Conservation (phyloP, 2,888 invertebrate species). For the Polydrusus cervinus region DNA sequence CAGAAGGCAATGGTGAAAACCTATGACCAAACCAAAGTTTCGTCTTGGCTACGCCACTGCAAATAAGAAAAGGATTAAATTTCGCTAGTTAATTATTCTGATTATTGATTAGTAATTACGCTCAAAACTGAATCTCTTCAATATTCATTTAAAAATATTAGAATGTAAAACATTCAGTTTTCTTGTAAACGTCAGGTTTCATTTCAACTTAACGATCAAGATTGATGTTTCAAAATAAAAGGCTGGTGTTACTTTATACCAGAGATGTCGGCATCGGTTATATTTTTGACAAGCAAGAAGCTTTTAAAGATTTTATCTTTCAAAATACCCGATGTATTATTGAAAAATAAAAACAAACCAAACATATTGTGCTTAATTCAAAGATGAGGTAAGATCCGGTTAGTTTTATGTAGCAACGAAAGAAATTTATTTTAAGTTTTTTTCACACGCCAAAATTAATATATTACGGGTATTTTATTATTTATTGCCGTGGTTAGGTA, state of each 20-base stretch:
- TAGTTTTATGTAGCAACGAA: too few species aligned
- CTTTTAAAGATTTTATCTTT: slow-evolving; percentile 26
- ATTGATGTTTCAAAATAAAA: slow-evolving; percentile 31
- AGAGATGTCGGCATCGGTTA: slow-evolving; percentile 17
- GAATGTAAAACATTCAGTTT: slow-evolving; percentile 9
- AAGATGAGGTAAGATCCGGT: not conserved
- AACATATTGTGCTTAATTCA: not conserved
- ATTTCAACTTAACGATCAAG: not conserved
- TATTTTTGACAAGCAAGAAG: slow-evolving; percentile 33
- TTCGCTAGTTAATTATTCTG: too few species aligned
- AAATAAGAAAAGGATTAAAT: too few species aligned
- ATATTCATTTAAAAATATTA: not conserved
- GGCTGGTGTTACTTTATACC: slow-evolving; percentile 18
- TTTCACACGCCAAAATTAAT: too few species aligned
- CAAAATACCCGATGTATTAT: slow-evolving; percentile 25
- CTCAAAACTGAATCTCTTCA: not conserved
- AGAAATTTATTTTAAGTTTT: too few species aligned
- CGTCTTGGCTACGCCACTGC: too few species aligned
- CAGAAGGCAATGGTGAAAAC: too few species aligned
- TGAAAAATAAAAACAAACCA: slow-evolving; percentile 3
- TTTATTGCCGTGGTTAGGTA: too few species aligned
- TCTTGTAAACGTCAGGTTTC: slow-evolving; percentile 24
- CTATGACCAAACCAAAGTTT: too few species aligned
- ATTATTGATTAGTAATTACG: too few species aligned
- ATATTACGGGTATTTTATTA: too few species aligned